These are phyloP conservation scores for Drosophila kohkoa DNA, from an alignment of 1,140 invertebrate species.

Conservation along the genomic window DNA sequence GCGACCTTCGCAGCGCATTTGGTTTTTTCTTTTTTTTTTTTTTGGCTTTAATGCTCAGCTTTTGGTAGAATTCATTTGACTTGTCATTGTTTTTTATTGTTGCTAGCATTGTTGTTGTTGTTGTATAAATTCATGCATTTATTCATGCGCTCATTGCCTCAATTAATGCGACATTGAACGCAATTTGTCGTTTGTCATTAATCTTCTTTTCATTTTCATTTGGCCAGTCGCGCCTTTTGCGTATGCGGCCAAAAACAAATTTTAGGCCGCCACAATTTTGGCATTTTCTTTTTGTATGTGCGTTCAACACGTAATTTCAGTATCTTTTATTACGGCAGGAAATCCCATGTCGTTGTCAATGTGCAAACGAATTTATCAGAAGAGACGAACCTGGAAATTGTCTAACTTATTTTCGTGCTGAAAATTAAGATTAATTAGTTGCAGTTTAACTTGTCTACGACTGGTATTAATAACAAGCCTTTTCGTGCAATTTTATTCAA, in stretches of 20 bases:
- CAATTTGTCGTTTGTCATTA: constrained; percentile 83
- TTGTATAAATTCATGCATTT: constrained; percentile 73
- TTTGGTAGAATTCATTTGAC: constrained; percentile 63
- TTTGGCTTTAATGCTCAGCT: constrained; percentile 43
- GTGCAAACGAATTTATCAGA: constrained; percentile 54
- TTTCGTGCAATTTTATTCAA: neutral
- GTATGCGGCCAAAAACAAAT: constrained; percentile 44
- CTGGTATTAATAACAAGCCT: constrained; percentile 1
- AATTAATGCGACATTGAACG: constrained; percentile 83
- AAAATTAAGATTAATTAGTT: constrained; percentile 9
- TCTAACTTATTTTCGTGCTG: neutral
- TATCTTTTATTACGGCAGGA: constrained; percentile 47
- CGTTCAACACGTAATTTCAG: constrained; percentile 14
- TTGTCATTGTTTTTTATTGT: constrained; percentile 56
- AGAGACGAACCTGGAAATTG: constrained; percentile 4
- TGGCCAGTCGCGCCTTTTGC: constrained; percentile 42
- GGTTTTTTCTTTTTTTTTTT: constrained; percentile 30
- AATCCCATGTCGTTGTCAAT: constrained; percentile 54
- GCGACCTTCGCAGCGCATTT: constrained; percentile 54
- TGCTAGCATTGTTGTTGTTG: constrained; percentile 34
- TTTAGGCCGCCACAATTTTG: constrained; percentile 48
- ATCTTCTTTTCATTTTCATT: constrained; percentile 68
- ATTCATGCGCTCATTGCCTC: constrained; percentile 81
- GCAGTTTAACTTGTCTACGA: neutral
- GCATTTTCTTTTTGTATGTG: constrained; percentile 36